Percentiles rank a stretch among this genome's conserved stretches.
phyloP scores from a whole-genome alignment of 2,888 invertebrate genomes.

The Liposcelis brunnea region DNA sequence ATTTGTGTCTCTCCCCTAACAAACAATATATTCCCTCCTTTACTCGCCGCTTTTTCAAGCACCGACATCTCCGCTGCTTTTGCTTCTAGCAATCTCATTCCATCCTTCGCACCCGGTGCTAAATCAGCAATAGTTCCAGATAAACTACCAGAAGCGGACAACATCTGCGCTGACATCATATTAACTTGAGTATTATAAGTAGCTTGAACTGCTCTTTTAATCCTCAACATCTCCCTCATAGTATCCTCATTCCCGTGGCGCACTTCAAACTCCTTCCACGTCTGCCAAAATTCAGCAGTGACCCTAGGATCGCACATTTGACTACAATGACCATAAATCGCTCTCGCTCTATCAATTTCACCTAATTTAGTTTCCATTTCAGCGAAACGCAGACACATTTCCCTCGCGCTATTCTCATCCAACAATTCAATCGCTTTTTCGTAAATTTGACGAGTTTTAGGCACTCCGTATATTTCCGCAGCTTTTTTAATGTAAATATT shows the following conservation, averaged over 20 bases:
- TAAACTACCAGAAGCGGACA: constrained; percentile 53
- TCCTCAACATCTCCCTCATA: constrained; percentile 94
- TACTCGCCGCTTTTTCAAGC: constrained; percentile 15
- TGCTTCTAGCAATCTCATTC: constrained; percentile 76
- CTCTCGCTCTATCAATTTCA: constrained; percentile 92
- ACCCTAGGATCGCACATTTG: constrained; percentile 98
- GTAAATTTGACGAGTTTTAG: constrained; percentile 92
- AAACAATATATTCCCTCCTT: constrained; percentile 54
- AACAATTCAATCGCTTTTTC: constrained; percentile 93
- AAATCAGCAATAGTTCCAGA: constrained; percentile 53
- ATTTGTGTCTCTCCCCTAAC: constrained; percentile 77
- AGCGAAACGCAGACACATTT: constrained; percentile 92
- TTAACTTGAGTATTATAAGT: constrained; percentile 97
- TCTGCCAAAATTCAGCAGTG: constrained; percentile 89
- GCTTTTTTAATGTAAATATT: constrained; percentile 98
- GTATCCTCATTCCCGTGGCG: constrained; percentile 99
- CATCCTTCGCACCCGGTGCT: constrained; percentile 61
- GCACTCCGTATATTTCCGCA: constrained; percentile 93
- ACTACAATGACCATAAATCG: constrained; percentile 94
- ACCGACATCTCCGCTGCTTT: constrained; percentile 53
- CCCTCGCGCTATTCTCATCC: constrained; percentile 74
- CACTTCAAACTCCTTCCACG: constrained; percentile 99
- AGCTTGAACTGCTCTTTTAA: constrained; percentile 93
- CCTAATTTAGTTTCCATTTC: constrained; percentile 97
- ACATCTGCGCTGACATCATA: constrained; percentile 97